phyloP scores from a whole-genome alignment of 2,888 invertebrate genomes.

The Dasypolia templi region DNA sequence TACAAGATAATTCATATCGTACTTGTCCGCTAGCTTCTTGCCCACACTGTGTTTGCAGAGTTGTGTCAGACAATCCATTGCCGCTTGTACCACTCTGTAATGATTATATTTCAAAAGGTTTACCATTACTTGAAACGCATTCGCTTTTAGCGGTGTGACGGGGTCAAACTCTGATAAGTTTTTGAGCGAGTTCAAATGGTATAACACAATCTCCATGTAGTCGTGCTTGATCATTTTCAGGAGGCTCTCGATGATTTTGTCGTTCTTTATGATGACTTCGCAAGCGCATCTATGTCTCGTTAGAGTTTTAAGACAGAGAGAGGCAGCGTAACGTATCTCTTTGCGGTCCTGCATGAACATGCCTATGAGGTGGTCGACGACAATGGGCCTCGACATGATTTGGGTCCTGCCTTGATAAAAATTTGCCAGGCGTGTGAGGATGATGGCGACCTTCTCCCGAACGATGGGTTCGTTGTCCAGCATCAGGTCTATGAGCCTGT shows the following conservation, averaged over 20 bases:
- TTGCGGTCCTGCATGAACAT: constrained; percentile 80
- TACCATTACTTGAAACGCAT: constrained; percentile 82
- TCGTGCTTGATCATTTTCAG: constrained; percentile 84
- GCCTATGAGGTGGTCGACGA: constrained; percentile 79
- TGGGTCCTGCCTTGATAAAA: constrained; percentile 79
- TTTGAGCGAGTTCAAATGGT: constrained; percentile 81
- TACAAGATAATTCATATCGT: constrained; percentile 79
- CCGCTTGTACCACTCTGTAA: constrained; percentile 74
- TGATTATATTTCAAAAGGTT: constrained; percentile 75
- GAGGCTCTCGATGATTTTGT: constrained; percentile 78
- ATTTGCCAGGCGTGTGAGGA: constrained; percentile 76
- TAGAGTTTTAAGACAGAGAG: constrained; percentile 78
- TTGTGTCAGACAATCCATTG: constrained; percentile 84
- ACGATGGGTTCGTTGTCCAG: constrained; percentile 77
- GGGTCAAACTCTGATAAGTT: constrained; percentile 82
- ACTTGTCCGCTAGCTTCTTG: constrained; percentile 78
- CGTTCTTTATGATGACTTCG: constrained; percentile 74
- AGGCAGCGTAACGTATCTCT: constrained; percentile 84
- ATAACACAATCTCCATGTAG: constrained; percentile 78
- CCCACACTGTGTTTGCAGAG: constrained; percentile 84
- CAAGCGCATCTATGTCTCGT: constrained; percentile 77
- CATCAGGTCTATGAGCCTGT: constrained; percentile 83
- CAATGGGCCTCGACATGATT: constrained; percentile 75
- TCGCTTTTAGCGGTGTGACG: constrained; percentile 76
- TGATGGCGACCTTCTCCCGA: constrained; percentile 83